These are phyloP conservation scores for Oxygymnocypris stewartii DNA, from an alignment of 2,113 vertebrate genomes.

Conservation along the genomic window DNA sequence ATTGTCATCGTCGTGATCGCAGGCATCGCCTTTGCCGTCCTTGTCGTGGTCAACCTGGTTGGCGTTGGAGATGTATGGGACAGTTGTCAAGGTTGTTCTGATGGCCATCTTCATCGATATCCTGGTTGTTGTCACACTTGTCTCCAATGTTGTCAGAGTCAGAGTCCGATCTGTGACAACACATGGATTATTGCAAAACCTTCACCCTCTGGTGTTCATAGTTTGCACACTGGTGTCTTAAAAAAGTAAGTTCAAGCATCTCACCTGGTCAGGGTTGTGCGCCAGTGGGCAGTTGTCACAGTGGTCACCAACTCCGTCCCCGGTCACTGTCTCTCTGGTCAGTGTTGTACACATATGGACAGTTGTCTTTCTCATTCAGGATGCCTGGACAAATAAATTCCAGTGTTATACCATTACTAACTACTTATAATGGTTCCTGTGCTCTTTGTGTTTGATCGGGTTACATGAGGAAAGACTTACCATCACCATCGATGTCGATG, in stretches of 20 bases:
- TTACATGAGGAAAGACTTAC: slow-evolving; percentile 70
- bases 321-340: slow-evolving; percentile 94
- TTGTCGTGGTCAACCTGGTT: slow-evolving; percentile 98
- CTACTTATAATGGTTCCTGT: not conserved
- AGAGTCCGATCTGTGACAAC: slow-evolving; percentile 83
- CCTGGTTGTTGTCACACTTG: slow-evolving; percentile 95
- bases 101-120: slow-evolving; percentile 98
- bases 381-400: slow-evolving; percentile 76
- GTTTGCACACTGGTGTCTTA: not conserved
- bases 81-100: slow-evolving; percentile 99
- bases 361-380: slow-evolving; percentile 94
- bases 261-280: slow-evolving; percentile 97
- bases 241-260: not conserved
- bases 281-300: slow-evolving; percentile 97
- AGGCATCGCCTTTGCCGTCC: slow-evolving; percentile 96
- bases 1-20: slow-evolving; percentile 98
- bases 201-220: not conserved
- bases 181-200: slow-evolving; percentile 35
- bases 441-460: too few species aligned
- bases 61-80: slow-evolving; percentile 94
- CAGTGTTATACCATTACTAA: not conserved
- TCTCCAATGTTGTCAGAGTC: slow-evolving; percentile 96
- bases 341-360: slow-evolving; percentile 95
- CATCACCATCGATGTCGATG: slow-evolving; percentile 94
- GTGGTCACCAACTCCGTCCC: slow-evolving; percentile 95